These are phyloP conservation scores for Hipposideros armiger DNA, from an alignment of 2,113 vertebrate genomes.

Conservation along the genomic window DNA sequence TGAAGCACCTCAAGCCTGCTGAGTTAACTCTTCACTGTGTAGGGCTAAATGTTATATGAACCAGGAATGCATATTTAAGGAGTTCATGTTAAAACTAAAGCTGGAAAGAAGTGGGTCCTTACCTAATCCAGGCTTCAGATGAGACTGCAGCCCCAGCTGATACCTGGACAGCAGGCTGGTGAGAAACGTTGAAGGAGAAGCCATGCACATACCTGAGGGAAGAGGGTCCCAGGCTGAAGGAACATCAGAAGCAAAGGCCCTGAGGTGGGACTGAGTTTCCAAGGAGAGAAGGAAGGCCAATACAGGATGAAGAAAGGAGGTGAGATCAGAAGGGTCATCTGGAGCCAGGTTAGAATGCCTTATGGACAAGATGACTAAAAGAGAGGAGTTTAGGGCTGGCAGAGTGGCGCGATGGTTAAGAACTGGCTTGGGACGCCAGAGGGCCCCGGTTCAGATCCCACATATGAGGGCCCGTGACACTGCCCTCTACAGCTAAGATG, in stretches of 20 bases:
- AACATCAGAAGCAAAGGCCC: not conserved
- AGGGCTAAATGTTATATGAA: not conserved
- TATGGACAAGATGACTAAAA: not conserved
- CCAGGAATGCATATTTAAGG: not conserved
- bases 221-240: not conserved
- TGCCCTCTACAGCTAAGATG: too few relatives aligned
- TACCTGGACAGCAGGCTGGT: too few relatives aligned
- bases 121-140: not conserved
- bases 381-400: not conserved
- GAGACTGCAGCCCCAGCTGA: not conserved
- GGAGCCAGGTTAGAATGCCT: not conserved
- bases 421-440: too few relatives aligned
- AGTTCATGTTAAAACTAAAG: not conserved
- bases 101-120: not conserved
- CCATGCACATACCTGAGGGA: too few relatives aligned
- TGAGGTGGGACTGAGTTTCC: not conserved
- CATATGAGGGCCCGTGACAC: too few relatives aligned
- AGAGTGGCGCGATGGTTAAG: too few relatives aligned
- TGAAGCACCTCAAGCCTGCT: not conserved
- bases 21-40: not conserved
- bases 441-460: too few relatives aligned
- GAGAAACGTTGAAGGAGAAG: not conserved
- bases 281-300: not conserved
- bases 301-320: not conserved
- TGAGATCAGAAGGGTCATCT: not conserved